A percentile compares a stretch with the other conserved stretches of the same genome.
Conservation (phyloP, 2,888 invertebrate species). For the Rhopalosiphum nymphaeae region DNA sequence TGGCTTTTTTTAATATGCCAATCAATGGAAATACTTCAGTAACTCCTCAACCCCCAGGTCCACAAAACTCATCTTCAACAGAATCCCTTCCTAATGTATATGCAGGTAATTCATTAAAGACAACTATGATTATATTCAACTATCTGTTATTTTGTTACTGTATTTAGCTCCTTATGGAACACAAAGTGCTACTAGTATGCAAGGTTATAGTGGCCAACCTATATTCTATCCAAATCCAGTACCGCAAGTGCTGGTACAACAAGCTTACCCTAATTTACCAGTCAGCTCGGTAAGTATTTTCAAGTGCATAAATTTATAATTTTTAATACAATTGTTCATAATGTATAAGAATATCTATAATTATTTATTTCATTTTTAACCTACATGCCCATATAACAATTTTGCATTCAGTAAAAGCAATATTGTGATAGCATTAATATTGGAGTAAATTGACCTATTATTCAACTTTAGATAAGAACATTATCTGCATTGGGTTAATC, state of each 20-base stretch:
- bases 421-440: neutral
- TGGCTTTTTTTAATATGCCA: constrained; percentile 70
- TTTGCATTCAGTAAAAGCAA: neutral
- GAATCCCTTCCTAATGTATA: constrained; percentile 55
- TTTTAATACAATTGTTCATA: neutral
- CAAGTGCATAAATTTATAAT: neutral
- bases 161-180: constrained; percentile 60
- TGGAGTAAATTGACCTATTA: neutral
- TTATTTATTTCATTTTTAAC: neutral
- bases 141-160: neutral
- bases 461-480: neutral
- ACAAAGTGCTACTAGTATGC: constrained; percentile 50
- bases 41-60: constrained; percentile 37
- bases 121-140: neutral
- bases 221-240: constrained; percentile 63
- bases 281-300: constrained; percentile 32
- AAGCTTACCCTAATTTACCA: constrained; percentile 59
- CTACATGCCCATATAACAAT: neutral
- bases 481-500: neutral
- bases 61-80: constrained; percentile 43
- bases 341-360: neutral
- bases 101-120: constrained; percentile 36
- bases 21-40: constrained; percentile 52
- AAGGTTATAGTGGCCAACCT: constrained; percentile 63
- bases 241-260: constrained; percentile 61